These are phyloP conservation scores for Rhimphoctona megacephalus DNA, from an alignment of 2,888 invertebrate species.

Conservation along the genomic window DNA sequence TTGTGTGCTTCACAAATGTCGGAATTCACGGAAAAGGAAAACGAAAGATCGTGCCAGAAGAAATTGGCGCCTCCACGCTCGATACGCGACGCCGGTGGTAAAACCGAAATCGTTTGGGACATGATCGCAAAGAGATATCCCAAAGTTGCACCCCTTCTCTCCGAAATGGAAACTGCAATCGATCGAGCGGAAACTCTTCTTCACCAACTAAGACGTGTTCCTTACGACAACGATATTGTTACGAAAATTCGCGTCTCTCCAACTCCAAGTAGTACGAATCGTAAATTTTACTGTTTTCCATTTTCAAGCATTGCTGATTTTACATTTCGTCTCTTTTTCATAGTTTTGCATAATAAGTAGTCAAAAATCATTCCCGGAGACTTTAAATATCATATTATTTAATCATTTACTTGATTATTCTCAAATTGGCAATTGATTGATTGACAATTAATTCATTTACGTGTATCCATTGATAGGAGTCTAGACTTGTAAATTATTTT, in stretches of 20 bases:
- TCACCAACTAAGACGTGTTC: slow-evolving; percentile 71
- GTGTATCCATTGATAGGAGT: background rate
- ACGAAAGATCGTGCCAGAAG: slow-evolving; percentile 56
- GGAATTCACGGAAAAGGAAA: slow-evolving; percentile 55
- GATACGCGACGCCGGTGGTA: slow-evolving; percentile 70
- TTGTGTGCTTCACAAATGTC: slow-evolving; percentile 44
- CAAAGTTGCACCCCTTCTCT: slow-evolving; percentile 77
- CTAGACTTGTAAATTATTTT: too few relatives aligned
- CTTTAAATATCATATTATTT: background rate
- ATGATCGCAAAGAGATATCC: slow-evolving; percentile 78
- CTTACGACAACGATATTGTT: slow-evolving; percentile 66
- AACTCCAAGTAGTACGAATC: slow-evolving; percentile 10
- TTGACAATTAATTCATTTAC: background rate
- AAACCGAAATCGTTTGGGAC: slow-evolving; percentile 76
- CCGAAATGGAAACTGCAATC: slow-evolving; percentile 78
- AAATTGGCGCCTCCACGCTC: slow-evolving; percentile 71
- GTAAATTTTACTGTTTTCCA: background rate
- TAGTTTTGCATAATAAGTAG: background rate
- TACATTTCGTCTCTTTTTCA: background rate
- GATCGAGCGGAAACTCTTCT: slow-evolving; percentile 77
- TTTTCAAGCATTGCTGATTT: background rate
- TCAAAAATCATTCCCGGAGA: background rate
- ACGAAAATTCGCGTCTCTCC: slow-evolving; percentile 40
- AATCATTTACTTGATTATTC: background rate
- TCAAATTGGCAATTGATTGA: background rate